Evolutionary conservation across 2,797 vertebrate species (phyloP).

Genomic region (Lithobates sylvaticus): DNA sequence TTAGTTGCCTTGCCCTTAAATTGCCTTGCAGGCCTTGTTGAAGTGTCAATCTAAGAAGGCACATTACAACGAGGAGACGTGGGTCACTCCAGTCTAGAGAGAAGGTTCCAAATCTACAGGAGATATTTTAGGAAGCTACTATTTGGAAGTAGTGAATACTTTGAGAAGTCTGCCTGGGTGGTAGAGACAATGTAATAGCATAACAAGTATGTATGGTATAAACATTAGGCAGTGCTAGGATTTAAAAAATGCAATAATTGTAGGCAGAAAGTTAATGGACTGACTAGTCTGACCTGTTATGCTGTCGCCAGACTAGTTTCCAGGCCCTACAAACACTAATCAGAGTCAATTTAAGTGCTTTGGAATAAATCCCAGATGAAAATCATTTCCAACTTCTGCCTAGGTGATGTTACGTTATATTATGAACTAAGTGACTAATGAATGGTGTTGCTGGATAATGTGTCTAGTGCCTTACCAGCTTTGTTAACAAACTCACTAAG

Average conservation of each 20-base stretch:
- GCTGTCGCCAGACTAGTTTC: background rate
- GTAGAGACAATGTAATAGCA: background rate
- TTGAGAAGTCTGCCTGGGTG: background rate
- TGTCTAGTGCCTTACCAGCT: too few relatives aligned
- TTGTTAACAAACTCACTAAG: too few relatives aligned
- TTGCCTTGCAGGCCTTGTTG: too few relatives aligned
- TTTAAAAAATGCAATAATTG: background rate
- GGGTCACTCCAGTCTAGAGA: background rate
- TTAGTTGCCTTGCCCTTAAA: too few relatives aligned
- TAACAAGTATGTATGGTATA: conserved; percentile 6
- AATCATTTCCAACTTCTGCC: background rate
- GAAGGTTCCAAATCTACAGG: background rate
- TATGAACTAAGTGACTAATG: background rate
- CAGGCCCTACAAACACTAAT: background rate
- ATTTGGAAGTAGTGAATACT: background rate
- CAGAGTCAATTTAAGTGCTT: too few relatives aligned
- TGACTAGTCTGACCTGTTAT: background rate
- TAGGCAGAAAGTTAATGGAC: background rate
- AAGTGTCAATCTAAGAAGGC: too few relatives aligned
- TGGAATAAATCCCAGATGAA: background rate
- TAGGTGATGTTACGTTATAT: background rate
- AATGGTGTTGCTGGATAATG: background rate
- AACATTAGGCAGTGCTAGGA: background rate
- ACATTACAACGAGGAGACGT: background rate
- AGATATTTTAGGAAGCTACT: background rate